These are phyloP conservation scores for Oreotrochilus melanogaster DNA, from an alignment of 2,113 vertebrate genomes.

Conservation along the genomic window DNA sequence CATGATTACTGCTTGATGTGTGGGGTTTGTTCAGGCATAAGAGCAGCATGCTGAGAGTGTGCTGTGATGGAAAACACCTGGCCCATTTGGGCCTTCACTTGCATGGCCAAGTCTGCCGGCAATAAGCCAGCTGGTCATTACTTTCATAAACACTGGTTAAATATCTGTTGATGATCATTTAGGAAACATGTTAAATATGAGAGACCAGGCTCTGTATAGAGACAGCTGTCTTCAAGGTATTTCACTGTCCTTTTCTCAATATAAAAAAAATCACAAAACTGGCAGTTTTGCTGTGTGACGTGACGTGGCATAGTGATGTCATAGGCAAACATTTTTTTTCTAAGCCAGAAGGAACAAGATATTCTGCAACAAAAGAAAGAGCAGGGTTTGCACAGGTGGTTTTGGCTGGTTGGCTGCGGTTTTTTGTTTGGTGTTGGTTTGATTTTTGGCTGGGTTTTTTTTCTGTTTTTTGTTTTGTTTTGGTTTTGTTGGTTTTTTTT, in stretches of 20 bases:
- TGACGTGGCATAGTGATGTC: not conserved
- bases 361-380: not conserved
- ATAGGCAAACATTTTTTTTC: not conserved
- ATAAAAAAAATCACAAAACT: not conserved
- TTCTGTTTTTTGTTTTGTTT: too few relatives aligned
- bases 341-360: not conserved
- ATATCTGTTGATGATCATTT: not conserved
- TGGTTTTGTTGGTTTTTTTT: too few relatives aligned
- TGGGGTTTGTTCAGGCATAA: constrained; percentile 15
- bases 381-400: not conserved
- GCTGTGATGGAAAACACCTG: constrained; percentile 65
- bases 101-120: not conserved
- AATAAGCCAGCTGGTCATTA: constrained; percentile 16
- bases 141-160: constrained; percentile 8
- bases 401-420: too few relatives aligned
- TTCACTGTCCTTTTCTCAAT: not conserved
- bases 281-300: not conserved
- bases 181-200: not conserved
- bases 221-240: not conserved
- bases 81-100: not conserved
- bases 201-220: not conserved
- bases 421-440: too few relatives aligned
- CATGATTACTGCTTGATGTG: not conserved
- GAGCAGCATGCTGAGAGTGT: constrained; percentile 5
- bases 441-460: too few relatives aligned